Base-by-base conservation (phyloP, 2,888 invertebrate species). In the Brenthis ino region DNA sequence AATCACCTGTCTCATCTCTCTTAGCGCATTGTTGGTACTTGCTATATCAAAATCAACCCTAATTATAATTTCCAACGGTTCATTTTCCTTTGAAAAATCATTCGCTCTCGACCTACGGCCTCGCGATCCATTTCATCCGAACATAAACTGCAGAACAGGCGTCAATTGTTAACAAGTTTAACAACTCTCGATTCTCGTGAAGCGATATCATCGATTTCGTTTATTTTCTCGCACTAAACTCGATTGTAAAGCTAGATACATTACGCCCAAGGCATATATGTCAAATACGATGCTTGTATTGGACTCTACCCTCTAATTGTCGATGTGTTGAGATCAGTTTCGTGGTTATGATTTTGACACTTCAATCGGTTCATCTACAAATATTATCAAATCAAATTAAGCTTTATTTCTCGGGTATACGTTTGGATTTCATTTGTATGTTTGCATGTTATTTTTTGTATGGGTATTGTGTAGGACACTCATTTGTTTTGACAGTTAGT, bases 81-180 rank as follows among this genome's bases (percentile, higher is more conserved):
- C 69, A 76, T 63, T 76, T 76, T 77, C n/a, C 73, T 72, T 70
- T 75, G 66, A 66, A 64, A 58, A 69, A 63, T 65, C 48, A 68
- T 66, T 65, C 67, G 68, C 67, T 75, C 73, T 77, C 89, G 89
- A 89, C 90, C 91, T 90, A 85, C 88, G 88, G 87, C 89, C 88
- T 78, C 83, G 77, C 85, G 91, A 90, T 89, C 87, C 89, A 88
- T 90, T 90, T 90, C 91, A 90, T 88, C 90, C 85, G 82, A 85
- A 85, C 89, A 91, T 91, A 91, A 91, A 91, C 85, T 89, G 86
- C 86, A 82, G 83, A 80, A 83, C 85, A 86, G 88, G 90, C 91
- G 91, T 91, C 91, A 91, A 91, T 89, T 90, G 89, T 89, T 90
- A 91, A 91, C 90, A 89, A 83, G 88, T 85, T 89, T 90, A 91